phyloP scores from a whole-genome alignment of 2,113 vertebrate genomes.

The Actenoides lindsayi region DNA sequence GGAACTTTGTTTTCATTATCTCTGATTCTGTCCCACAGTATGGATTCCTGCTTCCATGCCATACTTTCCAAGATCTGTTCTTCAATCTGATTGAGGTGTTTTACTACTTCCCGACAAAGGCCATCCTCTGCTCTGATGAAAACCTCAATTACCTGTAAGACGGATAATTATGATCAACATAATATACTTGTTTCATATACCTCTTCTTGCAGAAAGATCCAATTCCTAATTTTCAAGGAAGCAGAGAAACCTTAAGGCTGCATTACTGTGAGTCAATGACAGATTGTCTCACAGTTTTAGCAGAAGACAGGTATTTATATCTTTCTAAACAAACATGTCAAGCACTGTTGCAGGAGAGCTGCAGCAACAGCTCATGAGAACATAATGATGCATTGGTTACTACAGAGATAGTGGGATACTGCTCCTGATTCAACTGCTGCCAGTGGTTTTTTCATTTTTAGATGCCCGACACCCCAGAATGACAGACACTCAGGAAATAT shows the following conservation, averaged over 20 bases:
- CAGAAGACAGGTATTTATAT: background rate
- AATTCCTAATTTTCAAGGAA: background rate
- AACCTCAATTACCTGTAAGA: slow-evolving; percentile 90
- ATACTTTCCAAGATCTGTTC: slow-evolving; percentile 93
- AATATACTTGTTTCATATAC: background rate
- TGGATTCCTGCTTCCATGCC: slow-evolving; percentile 88
- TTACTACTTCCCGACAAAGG: slow-evolving; percentile 91
- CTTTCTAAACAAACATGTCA: background rate
- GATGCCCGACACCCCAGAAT: background rate
- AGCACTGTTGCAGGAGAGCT: background rate
- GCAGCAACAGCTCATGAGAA: rapidly evolving
- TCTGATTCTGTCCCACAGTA: slow-evolving; percentile 87
- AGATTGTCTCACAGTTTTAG: background rate
- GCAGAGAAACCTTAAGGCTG: background rate
- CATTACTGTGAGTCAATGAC: rapidly evolving
- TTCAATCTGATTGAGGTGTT: slow-evolving; percentile 93
- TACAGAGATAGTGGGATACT: too few relatives aligned
- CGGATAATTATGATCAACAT: background rate
- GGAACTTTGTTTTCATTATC: slow-evolving; percentile 84
- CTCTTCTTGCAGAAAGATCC: background rate
- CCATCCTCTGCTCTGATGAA: slow-evolving; percentile 91
- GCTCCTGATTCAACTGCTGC: background rate
- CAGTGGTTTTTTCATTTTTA: background rate
- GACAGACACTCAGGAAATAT: background rate
- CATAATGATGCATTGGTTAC: background rate